These are phyloP conservation scores for Chelonus formosanus DNA, from an alignment of 2,888 invertebrate species.

Conservation along the genomic window DNA sequence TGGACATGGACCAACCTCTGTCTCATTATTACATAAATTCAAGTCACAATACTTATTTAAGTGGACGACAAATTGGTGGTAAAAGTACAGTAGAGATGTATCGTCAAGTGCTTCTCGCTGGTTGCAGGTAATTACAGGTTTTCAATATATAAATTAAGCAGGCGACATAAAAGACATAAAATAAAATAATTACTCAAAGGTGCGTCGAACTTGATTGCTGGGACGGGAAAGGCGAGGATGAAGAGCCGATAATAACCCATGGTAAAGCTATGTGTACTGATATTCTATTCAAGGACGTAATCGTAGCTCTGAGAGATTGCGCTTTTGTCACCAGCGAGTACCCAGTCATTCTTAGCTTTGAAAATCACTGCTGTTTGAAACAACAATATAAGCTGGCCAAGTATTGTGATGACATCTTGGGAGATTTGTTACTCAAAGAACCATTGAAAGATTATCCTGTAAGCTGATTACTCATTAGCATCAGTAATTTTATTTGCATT, in stretches of 20 bases:
- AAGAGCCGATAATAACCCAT: constrained; percentile 78
- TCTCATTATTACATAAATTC: constrained; percentile 78
- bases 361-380: constrained; percentile 74
- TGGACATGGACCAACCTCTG: constrained; percentile 77
- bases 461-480: constrained; percentile 43
- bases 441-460: constrained; percentile 71
- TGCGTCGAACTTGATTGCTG: constrained; percentile 78
- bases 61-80: constrained; percentile 75
- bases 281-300: constrained; percentile 72
- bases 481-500: constrained; percentile 17
- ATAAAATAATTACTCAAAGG: constrained; percentile 55
- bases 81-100: constrained; percentile 78
- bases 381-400: constrained; percentile 77
- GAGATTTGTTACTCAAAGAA: constrained; percentile 72
- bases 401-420: constrained; percentile 76
- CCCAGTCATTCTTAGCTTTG: constrained; percentile 76
- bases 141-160: constrained; percentile 7
- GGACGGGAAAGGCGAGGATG: constrained; percentile 74
- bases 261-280: constrained; percentile 81
- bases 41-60: constrained; percentile 72
- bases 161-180: not conserved
- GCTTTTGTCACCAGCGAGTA: constrained; percentile 75
- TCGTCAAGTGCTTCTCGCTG: constrained; percentile 60
- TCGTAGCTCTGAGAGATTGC: constrained; percentile 74
- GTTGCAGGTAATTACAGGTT: constrained; percentile 56